phyloP scores from a whole-genome alignment of 1,140 invertebrate genomes.

The Zophobas morio region DNA sequence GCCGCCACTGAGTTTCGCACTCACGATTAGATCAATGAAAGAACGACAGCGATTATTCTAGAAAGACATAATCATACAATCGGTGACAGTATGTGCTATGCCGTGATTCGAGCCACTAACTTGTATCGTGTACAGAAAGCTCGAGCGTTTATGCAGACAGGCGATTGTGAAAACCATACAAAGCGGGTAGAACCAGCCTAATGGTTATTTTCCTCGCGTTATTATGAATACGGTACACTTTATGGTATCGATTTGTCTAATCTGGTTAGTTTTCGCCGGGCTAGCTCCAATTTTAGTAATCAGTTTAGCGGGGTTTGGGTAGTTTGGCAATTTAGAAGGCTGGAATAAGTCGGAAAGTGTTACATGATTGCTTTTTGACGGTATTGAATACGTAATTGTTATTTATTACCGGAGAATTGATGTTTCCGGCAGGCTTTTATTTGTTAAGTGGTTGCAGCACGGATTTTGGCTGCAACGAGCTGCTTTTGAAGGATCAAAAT shows the following conservation, averaged over 20 bases:
- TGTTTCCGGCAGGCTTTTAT: no score
- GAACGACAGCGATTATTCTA: constrained; percentile 9
- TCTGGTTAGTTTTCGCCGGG: neutral
- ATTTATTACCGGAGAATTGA: no score
- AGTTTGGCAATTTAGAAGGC: neutral
- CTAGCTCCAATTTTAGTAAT: neutral
- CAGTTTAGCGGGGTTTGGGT: neutral
- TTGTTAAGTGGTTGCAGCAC: no score
- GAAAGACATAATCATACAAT: constrained; percentile 20
- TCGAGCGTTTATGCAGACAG: neutral
- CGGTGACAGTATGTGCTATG: constrained; percentile 34
- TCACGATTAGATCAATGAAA: constrained; percentile 13
- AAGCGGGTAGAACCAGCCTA: neutral
- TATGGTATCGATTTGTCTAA: constrained; percentile 1
- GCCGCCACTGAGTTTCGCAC: neutral
- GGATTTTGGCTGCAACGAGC: no score
- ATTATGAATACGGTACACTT: neutral
- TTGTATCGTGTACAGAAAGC: neutral
- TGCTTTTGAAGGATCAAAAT: no score
- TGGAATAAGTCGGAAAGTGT: no score
- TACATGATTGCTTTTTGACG: no score
- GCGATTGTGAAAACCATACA: constrained; percentile 15
- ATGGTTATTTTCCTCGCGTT: constrained; percentile 10
- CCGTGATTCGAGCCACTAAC: constrained; percentile 12
- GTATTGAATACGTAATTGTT: no score